phyloP scores from a whole-genome alignment of 1,140 invertebrate species.

The Periplaneta americana region DNA sequence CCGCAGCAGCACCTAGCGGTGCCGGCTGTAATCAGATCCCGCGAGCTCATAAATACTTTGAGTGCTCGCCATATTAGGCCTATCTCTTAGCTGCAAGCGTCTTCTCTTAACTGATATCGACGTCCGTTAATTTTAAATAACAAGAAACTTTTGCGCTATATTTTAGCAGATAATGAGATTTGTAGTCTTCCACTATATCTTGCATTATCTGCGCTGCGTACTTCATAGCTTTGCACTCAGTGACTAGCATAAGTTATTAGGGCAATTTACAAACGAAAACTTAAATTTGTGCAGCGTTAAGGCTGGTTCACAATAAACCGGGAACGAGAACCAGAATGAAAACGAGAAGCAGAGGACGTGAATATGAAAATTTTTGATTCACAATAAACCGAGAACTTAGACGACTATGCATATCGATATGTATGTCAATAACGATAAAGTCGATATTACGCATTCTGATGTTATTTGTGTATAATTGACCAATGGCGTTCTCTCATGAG shows the following conservation, averaged over 20 bases:
- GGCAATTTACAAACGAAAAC: no score
- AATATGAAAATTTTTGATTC: no score
- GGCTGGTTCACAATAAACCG: no score
- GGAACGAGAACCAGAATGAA: no score
- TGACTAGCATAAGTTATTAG: neutral
- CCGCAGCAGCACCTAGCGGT: neutral
- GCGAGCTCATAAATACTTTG: neutral
- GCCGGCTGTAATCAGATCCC: neutral
- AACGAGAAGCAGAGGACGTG: no score
- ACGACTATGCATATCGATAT: no score
- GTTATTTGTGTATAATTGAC: no score
- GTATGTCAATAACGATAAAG: no score
- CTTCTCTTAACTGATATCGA: neutral
- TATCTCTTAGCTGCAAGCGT: neutral
- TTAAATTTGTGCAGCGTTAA: no score
- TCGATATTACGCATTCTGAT: no score
- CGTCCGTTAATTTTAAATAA: neutral
- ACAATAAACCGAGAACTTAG: no score
- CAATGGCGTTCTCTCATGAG: no score
- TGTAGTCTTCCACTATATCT: neutral
- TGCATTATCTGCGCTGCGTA: neutral
- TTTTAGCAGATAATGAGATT: neutral
- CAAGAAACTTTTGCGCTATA: neutral
- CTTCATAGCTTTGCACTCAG: neutral
- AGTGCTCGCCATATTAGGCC: neutral